Evolutionary conservation across 2,113 vertebrate species (phyloP).

Genomic region (Leuciscus idus): DNA sequence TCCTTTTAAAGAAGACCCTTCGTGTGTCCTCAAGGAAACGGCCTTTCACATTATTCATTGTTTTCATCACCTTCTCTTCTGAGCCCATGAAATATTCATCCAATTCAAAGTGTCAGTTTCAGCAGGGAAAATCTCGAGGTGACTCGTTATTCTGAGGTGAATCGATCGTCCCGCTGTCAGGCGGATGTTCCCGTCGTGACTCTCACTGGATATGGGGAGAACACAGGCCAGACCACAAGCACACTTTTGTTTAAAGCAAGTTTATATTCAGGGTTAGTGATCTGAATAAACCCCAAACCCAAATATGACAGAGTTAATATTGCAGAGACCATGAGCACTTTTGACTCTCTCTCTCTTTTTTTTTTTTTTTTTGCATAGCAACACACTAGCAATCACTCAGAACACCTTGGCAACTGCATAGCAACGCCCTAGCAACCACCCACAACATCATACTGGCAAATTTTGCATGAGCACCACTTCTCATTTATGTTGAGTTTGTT

Average conservation of each 20-base stretch:
- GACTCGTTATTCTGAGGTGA: slow-evolving; percentile 34
- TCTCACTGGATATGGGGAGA: not conserved
- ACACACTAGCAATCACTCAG: not conserved
- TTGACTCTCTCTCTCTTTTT: not conserved
- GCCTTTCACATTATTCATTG: slow-evolving; percentile 28
- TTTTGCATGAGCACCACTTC: not conserved
- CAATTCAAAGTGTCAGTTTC: slow-evolving; percentile 32
- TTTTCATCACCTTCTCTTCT: slow-evolving; percentile 18
- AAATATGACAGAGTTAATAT: not conserved
- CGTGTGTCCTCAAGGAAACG: not conserved
- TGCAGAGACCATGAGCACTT: not conserved
- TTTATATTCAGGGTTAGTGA: not conserved
- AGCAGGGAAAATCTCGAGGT: slow-evolving; percentile 49
- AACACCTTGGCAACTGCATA: not conserved
- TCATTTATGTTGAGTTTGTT: not conserved
- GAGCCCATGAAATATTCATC: slow-evolving; percentile 20
- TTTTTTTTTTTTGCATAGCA: too few species aligned
- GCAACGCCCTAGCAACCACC: not conserved
- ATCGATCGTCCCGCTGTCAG: slow-evolving; percentile 40
- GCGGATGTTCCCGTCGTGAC: not conserved
- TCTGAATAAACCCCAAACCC: not conserved
- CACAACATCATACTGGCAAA: not conserved
- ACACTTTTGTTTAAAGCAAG: slow-evolving; percentile 1
- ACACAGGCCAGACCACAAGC: not conserved
- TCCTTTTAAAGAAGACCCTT: not conserved